phyloP scores from a whole-genome alignment of 2,888 invertebrate species.

The Latrodectus hesperus region DNA sequence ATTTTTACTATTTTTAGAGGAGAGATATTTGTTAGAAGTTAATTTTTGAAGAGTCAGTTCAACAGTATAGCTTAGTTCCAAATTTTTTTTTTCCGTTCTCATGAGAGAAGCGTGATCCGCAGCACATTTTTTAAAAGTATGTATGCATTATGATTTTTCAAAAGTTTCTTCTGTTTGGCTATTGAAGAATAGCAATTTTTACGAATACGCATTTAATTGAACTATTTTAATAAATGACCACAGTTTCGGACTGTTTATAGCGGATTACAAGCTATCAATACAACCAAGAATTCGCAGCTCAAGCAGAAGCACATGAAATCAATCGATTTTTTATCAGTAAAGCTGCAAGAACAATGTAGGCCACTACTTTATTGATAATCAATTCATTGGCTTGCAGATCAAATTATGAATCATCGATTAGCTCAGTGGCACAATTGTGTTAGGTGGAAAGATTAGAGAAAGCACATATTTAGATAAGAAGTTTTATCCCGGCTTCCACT shows the following conservation, averaged over 20 bases:
- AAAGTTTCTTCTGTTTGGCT: no score
- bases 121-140: no score
- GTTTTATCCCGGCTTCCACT: constrained; percentile 11
- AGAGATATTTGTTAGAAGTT: no score
- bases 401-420: constrained; percentile 65
- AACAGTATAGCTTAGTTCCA: no score
- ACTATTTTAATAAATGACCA: background rate
- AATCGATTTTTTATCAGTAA: constrained; percentile 65
- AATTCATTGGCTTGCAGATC: constrained; percentile 52
- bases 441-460: constrained; percentile 52
- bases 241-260: background rate
- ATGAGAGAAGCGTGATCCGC: no score
- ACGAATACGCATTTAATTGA: background rate
- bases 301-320: constrained; percentile 10
- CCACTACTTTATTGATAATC: constrained; percentile 58
- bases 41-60: no score
- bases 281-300: background rate
- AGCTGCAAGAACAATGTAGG: constrained; percentile 57
- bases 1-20: no score
- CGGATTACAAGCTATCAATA: background rate
- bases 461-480: constrained; percentile 42
- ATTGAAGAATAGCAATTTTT: background rate
- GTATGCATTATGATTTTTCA: no score
- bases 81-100: no score
- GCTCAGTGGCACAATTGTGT: constrained; percentile 33